Conservation (phyloP, 2,797 vertebrate genomes). For the Microtus agrestis region DNA sequence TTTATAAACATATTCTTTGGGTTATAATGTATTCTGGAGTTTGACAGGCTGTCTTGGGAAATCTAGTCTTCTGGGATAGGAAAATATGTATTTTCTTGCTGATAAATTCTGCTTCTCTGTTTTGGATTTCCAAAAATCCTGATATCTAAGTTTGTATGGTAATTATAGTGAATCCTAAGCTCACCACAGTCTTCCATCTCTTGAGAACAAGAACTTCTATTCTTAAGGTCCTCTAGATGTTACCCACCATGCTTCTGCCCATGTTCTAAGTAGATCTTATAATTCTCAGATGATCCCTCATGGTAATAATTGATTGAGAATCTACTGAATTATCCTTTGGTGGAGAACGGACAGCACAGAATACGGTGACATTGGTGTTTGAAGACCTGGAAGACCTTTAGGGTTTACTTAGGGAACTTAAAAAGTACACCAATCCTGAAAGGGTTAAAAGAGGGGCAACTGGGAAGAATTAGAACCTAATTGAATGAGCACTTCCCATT, state of each 20-base stretch:
- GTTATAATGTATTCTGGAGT: background rate
- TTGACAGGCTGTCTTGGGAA: constrained; percentile 9
- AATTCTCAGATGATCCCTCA: background rate
- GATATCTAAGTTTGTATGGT: background rate
- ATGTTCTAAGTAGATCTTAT: background rate
- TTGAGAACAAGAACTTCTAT: background rate
- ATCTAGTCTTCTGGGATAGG: background rate
- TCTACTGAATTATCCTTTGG: background rate
- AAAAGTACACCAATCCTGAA: constrained; percentile 35
- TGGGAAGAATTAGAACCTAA: constrained; percentile 31
- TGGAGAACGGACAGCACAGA: background rate
- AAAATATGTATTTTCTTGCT: constrained; percentile 19
- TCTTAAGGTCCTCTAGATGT: background rate
- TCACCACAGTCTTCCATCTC: background rate
- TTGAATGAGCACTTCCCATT: constrained; percentile 31
- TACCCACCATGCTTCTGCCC: constrained; percentile 27
- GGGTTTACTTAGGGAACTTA: constrained; percentile 35
- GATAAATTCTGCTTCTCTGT: constrained; percentile 29
- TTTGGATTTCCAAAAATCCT: background rate
- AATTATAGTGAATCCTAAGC: background rate
- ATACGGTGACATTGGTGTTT: background rate
- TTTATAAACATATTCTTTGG: background rate
- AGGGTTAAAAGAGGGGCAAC: constrained; percentile 15
- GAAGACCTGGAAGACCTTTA: constrained; percentile 3
- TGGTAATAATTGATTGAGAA: constrained; percentile 33